Conservation (phyloP, 2,797 vertebrate genomes). For the Oceanodroma leucorhoa region DNA sequence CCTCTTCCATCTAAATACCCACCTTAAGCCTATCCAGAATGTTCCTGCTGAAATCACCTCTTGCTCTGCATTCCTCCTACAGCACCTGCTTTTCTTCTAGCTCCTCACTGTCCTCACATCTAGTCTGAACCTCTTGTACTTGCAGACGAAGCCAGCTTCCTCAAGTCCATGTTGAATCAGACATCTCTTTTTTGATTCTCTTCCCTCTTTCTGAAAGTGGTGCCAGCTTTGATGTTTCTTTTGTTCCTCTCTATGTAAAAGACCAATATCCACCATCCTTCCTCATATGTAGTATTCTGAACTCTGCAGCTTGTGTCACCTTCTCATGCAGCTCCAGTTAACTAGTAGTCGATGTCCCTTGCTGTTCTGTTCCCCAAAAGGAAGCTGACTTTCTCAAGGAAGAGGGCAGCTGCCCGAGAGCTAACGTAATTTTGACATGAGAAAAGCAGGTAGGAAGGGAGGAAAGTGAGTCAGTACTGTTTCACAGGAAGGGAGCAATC, state of each 20-base stretch:
- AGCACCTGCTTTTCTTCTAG: background rate
- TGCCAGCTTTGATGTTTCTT: background rate
- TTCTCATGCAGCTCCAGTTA: background rate
- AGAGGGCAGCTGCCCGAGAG: no score
- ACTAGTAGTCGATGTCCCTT: no score
- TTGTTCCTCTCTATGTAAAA: background rate
- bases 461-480: no score
- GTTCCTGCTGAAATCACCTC: background rate
- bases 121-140: background rate
- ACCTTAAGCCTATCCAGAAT: background rate
- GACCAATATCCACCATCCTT: background rate
- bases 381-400: no score
- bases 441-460: no score
- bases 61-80: background rate
- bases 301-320: background rate
- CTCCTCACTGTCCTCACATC: background rate
- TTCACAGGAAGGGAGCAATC: background rate
- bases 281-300: background rate
- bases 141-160: background rate
- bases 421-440: no score
- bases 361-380: no score
- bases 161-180: background rate
- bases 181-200: background rate
- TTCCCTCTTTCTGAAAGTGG: background rate
- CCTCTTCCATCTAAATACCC: background rate